Conservation (phyloP, 2,113 vertebrate species). For the Notiomystis cincta region DNA sequence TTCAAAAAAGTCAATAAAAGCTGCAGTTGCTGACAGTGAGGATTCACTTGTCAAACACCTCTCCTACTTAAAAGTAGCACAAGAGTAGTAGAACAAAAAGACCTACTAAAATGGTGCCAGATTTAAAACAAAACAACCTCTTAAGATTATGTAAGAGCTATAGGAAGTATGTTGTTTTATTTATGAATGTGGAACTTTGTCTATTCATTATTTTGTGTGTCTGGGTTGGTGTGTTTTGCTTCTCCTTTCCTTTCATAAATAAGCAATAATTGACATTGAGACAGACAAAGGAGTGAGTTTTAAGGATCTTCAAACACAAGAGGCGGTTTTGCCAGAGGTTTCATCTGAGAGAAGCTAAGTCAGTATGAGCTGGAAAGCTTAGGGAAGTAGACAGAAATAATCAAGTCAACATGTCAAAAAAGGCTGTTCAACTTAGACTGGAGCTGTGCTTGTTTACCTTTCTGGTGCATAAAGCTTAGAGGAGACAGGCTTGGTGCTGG, state of each 20-base stretch:
- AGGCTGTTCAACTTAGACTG: background rate
- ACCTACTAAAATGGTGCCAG: background rate
- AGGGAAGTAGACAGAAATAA: slow-evolving; percentile 11
- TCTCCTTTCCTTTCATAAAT: slow-evolving; percentile 18
- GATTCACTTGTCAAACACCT: slow-evolving; percentile 37
- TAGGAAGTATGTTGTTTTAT: slow-evolving; percentile 60
- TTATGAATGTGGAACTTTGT: slow-evolving; percentile 25
- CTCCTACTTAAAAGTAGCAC: slow-evolving; percentile 4
- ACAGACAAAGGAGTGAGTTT: slow-evolving; percentile 20
- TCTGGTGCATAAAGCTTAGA: background rate
- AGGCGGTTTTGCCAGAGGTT: background rate
- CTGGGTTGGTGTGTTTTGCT: background rate
- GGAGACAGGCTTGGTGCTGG: fast-evolving
- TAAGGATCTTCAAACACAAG: slow-evolving; percentile 5
- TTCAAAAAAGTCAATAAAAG: slow-evolving; percentile 9
- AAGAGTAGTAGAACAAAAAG: slow-evolving; percentile 31
- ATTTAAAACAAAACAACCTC: background rate
- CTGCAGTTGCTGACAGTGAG: background rate
- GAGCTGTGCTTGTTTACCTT: background rate
- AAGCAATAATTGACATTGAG: slow-evolving; percentile 39
- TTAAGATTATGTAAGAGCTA: slow-evolving; percentile 34
- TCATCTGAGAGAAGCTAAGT: background rate
- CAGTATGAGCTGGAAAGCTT: slow-evolving; percentile 1
- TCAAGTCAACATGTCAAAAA: background rate
- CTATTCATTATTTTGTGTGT: slow-evolving; percentile 42